These are phyloP conservation scores for Colostygia pectinataria DNA, from an alignment of 2,888 invertebrate genomes.

Conservation along the genomic window DNA sequence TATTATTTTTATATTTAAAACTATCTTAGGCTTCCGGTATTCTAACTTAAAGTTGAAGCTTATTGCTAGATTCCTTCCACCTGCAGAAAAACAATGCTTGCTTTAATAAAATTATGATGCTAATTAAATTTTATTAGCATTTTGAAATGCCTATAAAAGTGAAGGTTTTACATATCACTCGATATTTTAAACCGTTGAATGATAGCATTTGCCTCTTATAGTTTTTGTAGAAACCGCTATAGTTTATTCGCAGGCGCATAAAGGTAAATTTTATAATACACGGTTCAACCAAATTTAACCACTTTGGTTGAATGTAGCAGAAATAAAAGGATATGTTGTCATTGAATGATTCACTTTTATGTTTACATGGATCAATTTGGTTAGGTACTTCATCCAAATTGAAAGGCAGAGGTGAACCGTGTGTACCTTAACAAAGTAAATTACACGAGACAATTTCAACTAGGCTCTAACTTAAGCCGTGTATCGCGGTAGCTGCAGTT, in stretches of 20 bases:
- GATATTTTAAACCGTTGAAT: constrained; percentile 19
- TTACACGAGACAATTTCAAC: constrained; percentile 34
- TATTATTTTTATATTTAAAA: not conserved
- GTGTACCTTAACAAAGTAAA: constrained; percentile 16
- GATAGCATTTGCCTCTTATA: constrained; percentile 25
- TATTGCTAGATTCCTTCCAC: too few relatives aligned
- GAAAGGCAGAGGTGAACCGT: too few relatives aligned
- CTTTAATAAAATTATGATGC: too few relatives aligned
- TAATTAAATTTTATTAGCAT: not conserved
- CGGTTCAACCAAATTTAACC: too few relatives aligned
- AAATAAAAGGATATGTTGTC: too few relatives aligned
- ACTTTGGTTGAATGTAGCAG: too few relatives aligned
- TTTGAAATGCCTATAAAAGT: constrained; percentile 2
- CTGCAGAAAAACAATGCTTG: too few relatives aligned
- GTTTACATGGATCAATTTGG: too few relatives aligned
- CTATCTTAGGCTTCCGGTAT: not conserved
- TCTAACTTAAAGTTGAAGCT: too few relatives aligned
- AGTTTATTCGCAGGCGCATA: constrained; percentile 21
- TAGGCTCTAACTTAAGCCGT: constrained; percentile 7
- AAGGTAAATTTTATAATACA: too few relatives aligned
- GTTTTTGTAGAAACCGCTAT: constrained; percentile 27
- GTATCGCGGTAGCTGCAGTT: constrained; percentile 14
- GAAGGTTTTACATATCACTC: constrained; percentile 9
- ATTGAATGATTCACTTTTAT: too few relatives aligned
- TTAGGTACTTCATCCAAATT: too few relatives aligned